phyloP scores from a whole-genome alignment of 1,140 invertebrate species.

The Lasaia peninsularis region DNA sequence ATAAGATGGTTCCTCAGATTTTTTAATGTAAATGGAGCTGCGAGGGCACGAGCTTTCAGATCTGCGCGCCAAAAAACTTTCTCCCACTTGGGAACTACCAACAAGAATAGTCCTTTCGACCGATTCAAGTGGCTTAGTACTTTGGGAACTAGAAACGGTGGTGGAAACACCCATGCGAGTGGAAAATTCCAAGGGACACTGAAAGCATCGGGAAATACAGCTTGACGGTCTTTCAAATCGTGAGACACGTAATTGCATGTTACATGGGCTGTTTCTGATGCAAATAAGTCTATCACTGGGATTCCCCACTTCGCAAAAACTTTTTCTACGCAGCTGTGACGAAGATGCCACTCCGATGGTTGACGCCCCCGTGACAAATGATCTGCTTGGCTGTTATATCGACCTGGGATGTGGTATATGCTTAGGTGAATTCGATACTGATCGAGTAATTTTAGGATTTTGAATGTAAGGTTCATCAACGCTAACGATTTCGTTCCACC shows the following conservation, averaged over 20 bases:
- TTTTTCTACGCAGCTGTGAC: constrained; percentile 28
- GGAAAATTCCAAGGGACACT: constrained; percentile 39
- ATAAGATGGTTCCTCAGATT: constrained; percentile 23
- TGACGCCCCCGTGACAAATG: constrained; percentile 33
- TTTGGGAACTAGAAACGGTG: constrained; percentile 44
- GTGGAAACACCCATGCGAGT: constrained; percentile 55
- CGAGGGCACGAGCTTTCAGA: constrained; percentile 25
- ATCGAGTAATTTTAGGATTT: constrained; percentile 35
- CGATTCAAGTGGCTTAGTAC: constrained; percentile 43
- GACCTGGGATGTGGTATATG: constrained; percentile 37
- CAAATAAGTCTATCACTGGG: constrained; percentile 48
- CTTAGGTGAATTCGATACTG: constrained; percentile 30
- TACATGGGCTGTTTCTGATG: constrained; percentile 34
- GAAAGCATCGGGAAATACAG: constrained; percentile 46
- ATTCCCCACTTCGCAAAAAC: constrained; percentile 34
- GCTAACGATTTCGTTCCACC: constrained; percentile 42
- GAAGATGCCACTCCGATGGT: constrained; percentile 48
- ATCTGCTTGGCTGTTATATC: constrained; percentile 46
- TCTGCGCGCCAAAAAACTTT: constrained; percentile 32
- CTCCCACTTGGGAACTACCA: constrained; percentile 28
- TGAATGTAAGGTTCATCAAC: constrained; percentile 38
- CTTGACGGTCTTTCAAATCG: constrained; percentile 31
- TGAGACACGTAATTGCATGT: constrained; percentile 34
- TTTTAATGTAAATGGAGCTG: constrained; percentile 22
- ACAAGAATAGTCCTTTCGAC: constrained; percentile 28